phyloP scores from a whole-genome alignment of 1,140 invertebrate genomes.

The Bacillus rossius region DNA sequence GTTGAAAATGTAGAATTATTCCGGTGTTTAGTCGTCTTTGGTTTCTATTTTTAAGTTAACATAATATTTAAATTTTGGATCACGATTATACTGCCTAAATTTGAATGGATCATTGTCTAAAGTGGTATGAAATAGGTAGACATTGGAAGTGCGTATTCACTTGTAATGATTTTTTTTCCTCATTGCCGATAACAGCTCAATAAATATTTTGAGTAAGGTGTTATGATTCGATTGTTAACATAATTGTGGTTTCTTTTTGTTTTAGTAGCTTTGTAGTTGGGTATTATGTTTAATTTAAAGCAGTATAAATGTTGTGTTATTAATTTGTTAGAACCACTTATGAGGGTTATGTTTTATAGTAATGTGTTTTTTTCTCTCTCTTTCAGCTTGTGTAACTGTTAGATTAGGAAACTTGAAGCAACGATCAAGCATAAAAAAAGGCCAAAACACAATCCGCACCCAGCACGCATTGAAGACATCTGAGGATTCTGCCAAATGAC shows the following conservation, averaged over 20 bases:
- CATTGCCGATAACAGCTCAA: too few relatives aligned
- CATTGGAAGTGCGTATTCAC: background rate
- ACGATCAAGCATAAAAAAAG: constrained; percentile 31
- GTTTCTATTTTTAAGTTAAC: too few relatives aligned
- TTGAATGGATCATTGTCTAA: too few relatives aligned
- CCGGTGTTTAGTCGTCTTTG: too few relatives aligned
- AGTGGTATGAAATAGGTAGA: constrained; percentile 5
- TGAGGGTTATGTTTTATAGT: background rate
- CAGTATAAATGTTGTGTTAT: too few relatives aligned
- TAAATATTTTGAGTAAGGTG: too few relatives aligned
- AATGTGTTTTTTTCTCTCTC: constrained; percentile 32
- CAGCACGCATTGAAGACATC: constrained; percentile 89
- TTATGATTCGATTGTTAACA: too few relatives aligned
- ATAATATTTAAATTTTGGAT: too few relatives aligned
- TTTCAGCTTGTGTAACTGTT: constrained; percentile 77
- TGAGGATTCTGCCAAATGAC: constrained; percentile 59
- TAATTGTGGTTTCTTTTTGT: background rate
- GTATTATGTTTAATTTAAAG: too few relatives aligned
- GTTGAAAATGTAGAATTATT: constrained; percentile 30
- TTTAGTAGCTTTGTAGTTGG: too few relatives aligned
- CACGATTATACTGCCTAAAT: too few relatives aligned
- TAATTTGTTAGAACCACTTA: too few relatives aligned
- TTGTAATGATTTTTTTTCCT: background rate
- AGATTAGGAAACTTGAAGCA: constrained; percentile 50
- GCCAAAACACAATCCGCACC: constrained; percentile 63